Base-by-base conservation (phyloP, 2,113 vertebrate genomes). In the Tenrec ecaudatus region DNA sequence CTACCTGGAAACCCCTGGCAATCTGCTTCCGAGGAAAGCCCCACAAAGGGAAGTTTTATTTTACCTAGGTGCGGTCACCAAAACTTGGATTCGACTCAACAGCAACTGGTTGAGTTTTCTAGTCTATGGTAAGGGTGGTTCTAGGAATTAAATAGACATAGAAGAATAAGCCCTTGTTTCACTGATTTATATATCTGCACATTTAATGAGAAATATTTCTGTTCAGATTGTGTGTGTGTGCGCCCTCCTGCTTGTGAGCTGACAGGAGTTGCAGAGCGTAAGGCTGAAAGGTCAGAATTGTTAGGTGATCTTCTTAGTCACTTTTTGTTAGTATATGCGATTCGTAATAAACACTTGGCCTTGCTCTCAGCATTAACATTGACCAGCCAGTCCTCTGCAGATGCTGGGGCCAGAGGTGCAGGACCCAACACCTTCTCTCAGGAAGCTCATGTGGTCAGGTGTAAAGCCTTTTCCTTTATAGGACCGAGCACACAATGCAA, bases 131-230 rank as follows among this genome's bases (percentile, higher is more conserved):
- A 86, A 83, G 60, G 22, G 3, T 47, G n/a, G 1, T 82, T 27
- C 66, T 86, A 87, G 31, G 25, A 82, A 82, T 88, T 84, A 91
- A 92, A 78, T 80, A 76, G 12, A 19, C n/a, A 11, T 57, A 73
- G 57, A 94, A 87, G 31, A 92, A 43, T 78, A 94, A 78, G 6
- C 27, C 77, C 62, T 11, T 29, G 29, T 85, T 95, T 69, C 82
- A 75, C 43, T 40, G 47, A 10, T 7, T 53, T 53, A 53, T 53
- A 53, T 53, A 14, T 53, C 6, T 53, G 47, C 11, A 53, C 47
- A 53, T 53, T 53, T 53, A 53, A 53, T 10, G 47, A 53, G 47
- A 53, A 53, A 5, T 53, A 14, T 53, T 53, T 53, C 47, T 53
- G 47, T 53, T 53, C 6, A 53, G 47, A 53, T 53, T 53, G 47